These are phyloP conservation scores for Neria commutata DNA, from an alignment of 2,888 invertebrate species.

Conservation along the genomic window DNA sequence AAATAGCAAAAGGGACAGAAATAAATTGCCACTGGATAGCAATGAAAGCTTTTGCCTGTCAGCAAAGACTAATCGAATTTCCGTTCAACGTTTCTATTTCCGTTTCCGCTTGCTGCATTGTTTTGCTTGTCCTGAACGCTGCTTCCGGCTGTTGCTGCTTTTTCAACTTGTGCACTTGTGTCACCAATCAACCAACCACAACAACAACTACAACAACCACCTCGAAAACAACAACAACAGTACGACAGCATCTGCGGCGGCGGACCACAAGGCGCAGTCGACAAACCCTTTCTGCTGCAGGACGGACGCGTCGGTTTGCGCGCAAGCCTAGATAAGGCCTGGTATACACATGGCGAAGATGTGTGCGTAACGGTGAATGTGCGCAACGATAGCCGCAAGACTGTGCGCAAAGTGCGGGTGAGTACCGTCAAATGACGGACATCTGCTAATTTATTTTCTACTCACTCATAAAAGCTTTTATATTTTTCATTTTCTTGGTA, in stretches of 20 bases:
- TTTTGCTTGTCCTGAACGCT: not conserved
- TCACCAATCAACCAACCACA: not conserved
- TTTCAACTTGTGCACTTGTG: not conserved
- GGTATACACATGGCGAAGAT: slow-evolving; percentile 83
- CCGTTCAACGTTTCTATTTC: slow-evolving; percentile 8
- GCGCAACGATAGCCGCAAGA: slow-evolving; percentile 82
- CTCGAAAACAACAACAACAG: slow-evolving; percentile 39
- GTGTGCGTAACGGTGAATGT: slow-evolving; percentile 76
- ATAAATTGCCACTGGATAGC: too few species aligned
- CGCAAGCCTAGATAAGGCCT: slow-evolving; percentile 80
- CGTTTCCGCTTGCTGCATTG: not conserved
- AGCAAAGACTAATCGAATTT: slow-evolving; percentile 19
- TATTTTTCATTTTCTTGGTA: not conserved
- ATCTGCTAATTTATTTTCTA: too few species aligned
- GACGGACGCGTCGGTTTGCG: slow-evolving; percentile 81
- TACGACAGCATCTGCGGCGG: slow-evolving; percentile 60
- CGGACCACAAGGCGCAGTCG: slow-evolving; percentile 74
- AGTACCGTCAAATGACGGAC: too few species aligned
- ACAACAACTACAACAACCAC: slow-evolving; percentile 23
- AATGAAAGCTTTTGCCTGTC: too few species aligned
- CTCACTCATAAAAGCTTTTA: too few species aligned
- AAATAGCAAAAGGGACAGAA: too few species aligned
- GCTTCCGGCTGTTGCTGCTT: not conserved
- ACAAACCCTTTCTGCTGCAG: slow-evolving; percentile 84
- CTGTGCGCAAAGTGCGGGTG: slow-evolving; percentile 83